These are phyloP conservation scores for Drosophila neotestacea DNA, from an alignment of 2,888 invertebrate genomes.

Conservation along the genomic window DNA sequence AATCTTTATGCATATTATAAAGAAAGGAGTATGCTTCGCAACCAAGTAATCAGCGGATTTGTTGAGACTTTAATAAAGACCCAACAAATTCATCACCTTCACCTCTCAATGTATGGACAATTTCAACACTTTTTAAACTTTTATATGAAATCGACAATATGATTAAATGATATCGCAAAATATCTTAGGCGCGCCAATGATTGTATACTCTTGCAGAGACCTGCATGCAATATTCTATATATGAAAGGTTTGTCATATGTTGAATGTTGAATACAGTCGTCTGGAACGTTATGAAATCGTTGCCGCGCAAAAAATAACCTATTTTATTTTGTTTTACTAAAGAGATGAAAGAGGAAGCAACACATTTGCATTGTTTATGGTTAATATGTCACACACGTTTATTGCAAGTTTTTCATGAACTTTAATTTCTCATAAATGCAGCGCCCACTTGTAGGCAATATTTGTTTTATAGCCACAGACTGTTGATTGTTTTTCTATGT, in stretches of 20 bases:
- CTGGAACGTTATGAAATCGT: no score
- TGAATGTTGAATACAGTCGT: no score
- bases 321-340: not conserved
- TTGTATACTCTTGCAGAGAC: no score
- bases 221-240: no score
- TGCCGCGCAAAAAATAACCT: no score
- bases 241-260: no score
- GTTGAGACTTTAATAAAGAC: not conserved
- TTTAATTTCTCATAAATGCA: constrained; percentile 57
- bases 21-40: constrained; percentile 22
- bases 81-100: not conserved
- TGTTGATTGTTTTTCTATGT: not conserved
- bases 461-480: constrained; percentile 1
- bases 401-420: constrained; percentile 70
- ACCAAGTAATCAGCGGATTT: constrained; percentile 1
- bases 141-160: no score
- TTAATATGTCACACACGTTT: constrained; percentile 64
- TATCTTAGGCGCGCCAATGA: no score
- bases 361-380: constrained; percentile 62
- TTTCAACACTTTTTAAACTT: no score
- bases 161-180: no score
- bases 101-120: no score
- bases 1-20: constrained; percentile 7
- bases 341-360: constrained; percentile 11
- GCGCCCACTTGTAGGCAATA: constrained; percentile 10